Evolutionary conservation across 2,797 vertebrate genomes (phyloP), one percentile per base, ranked within the genome.

Genomic region (Yasuhikotakia modesta): DNA sequence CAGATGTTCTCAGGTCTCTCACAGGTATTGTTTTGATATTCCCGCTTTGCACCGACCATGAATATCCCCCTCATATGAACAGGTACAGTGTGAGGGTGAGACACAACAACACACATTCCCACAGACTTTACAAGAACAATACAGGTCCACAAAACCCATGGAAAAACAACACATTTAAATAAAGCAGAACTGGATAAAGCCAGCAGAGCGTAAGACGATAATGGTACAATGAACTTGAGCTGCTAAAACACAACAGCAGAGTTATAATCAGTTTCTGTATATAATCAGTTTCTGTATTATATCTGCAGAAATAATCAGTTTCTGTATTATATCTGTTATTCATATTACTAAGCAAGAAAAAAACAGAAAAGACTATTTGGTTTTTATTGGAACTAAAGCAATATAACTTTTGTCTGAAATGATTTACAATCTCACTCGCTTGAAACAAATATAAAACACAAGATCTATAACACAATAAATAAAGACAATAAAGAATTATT

Each of bases 1-100:
- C 86, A 91, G 90, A 91, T 91, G 85, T 86, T 88, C 88, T 90
- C 85, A 17, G 58, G 78, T 83, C 79, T 76, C 74, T 81, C 80
- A 84, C 82, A 79, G 85, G 80, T 84, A 85, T 86, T 76, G 63
- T 87, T 89, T 72, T 13, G 82, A 87, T 89, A 87, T 85, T 65
- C 73, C 57, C 80, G 85, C 80, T 50, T 71, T 76, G 78, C 79
- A 86, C 72, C 86, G 85, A 81, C 76, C 82, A 76, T 70, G 73
- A 58, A 78, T 88, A 90, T 91, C 90, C 88, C 88, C 80, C 86
- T 74, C 39, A 87, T 82, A 83, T 83, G 81, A 81, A 52, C 66
- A 69, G 76, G 76, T 78, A 77, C 77, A 63, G 35, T 39, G 55
- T 82, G 58, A 80, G 79, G 64, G 76, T 77, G 60, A 75, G 55